These are phyloP conservation scores for Rhaphigaster nebulosa DNA, from an alignment of 2,888 invertebrate species.

Conservation along the genomic window DNA sequence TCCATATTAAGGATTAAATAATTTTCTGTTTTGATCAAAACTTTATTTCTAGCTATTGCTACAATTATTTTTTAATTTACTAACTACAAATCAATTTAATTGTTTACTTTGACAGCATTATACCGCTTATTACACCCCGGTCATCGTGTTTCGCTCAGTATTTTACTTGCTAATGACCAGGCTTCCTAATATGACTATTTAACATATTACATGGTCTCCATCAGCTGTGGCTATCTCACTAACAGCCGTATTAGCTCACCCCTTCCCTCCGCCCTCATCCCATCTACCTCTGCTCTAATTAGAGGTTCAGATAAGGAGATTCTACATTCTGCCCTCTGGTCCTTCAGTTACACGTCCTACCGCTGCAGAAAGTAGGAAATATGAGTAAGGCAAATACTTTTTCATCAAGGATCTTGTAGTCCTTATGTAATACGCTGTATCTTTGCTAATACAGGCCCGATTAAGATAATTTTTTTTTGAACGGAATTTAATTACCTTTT, in stretches of 20 bases:
- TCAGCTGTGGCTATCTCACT: not conserved
- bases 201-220: not conserved
- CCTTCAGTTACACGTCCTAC: not conserved
- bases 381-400: too few relatives aligned
- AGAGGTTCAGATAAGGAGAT: not conserved
- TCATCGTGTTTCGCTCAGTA: not conserved
- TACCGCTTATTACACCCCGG: not conserved
- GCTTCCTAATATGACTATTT: not conserved
- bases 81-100: not conserved
- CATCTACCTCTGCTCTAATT: not conserved
- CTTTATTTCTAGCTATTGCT: too few relatives aligned
- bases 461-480: too few relatives aligned
- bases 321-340: not conserved
- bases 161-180: not conserved
- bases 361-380: not conserved
- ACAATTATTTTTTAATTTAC: not conserved
- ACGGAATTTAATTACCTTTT: too few relatives aligned
- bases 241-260: not conserved
- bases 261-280: not conserved
- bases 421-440: too few relatives aligned
- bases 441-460: too few relatives aligned
- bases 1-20: too few relatives aligned
- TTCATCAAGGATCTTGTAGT: too few relatives aligned
- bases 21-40: too few relatives aligned
- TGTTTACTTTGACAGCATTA: not conserved